These are phyloP conservation scores for Hydriomena furcata DNA, from an alignment of 2,888 invertebrate genomes.

Conservation along the genomic window DNA sequence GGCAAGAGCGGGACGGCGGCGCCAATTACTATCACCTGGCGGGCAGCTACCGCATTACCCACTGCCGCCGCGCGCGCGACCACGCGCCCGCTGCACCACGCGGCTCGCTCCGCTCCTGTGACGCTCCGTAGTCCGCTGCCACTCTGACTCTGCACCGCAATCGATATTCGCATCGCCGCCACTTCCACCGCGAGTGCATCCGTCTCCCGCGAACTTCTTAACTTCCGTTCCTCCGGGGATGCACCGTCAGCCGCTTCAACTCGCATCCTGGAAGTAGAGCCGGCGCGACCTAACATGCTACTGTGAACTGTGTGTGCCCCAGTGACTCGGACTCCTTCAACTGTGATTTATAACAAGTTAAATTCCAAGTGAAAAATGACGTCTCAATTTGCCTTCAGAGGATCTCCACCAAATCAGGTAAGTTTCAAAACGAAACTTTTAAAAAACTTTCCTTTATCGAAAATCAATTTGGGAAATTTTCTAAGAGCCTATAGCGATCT, in stretches of 20 bases:
- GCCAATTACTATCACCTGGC: slow-evolving; percentile 85
- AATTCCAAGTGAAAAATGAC: slow-evolving; percentile 70
- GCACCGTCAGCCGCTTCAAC: slow-evolving; percentile 44
- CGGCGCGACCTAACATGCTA: slow-evolving; percentile 63
- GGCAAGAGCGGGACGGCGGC: slow-evolving; percentile 80
- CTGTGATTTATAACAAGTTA: slow-evolving; percentile 40
- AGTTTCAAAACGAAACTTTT: slow-evolving; percentile 33
- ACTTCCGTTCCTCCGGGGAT: slow-evolving; percentile 44
- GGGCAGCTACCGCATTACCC: slow-evolving; percentile 86
- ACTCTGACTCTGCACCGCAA: slow-evolving; percentile 61
- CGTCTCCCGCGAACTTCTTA: slow-evolving; percentile 39
- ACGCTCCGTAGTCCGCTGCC: slow-evolving; percentile 40
- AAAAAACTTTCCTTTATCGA: slow-evolving; percentile 5
- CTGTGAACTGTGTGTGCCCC: slow-evolving; percentile 74
- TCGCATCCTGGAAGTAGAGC: slow-evolving; percentile 40
- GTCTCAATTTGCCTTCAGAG: slow-evolving; percentile 81
- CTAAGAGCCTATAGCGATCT: slow-evolving; percentile 50
- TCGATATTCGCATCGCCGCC: slow-evolving; percentile 64
- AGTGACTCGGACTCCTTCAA: slow-evolving; percentile 24
- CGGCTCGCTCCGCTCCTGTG: slow-evolving; percentile 66
- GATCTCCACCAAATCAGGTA: slow-evolving; percentile 82
- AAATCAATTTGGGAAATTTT: slow-evolving; percentile 30
- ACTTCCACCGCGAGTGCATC: slow-evolving; percentile 59
- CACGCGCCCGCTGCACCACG: slow-evolving; percentile 83
- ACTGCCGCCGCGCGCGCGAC: slow-evolving; percentile 84